Base-by-base conservation (phyloP, 2,888 invertebrate genomes). In the Drosophila histrio region DNA sequence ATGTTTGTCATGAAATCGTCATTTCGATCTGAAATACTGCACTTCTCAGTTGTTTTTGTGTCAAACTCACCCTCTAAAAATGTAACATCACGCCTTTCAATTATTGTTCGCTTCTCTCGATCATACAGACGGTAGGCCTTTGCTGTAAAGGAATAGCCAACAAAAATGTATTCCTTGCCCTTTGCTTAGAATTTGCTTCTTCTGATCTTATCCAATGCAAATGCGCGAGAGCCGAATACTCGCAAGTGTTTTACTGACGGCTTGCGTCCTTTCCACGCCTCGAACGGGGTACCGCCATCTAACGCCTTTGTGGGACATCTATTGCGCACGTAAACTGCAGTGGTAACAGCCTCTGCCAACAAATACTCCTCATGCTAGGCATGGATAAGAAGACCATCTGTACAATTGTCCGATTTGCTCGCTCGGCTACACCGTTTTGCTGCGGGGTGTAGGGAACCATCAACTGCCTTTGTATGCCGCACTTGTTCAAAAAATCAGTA, bases 371-470 rank as follows among this genome's bases (percentile, higher is more conserved):
- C n/a, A n/a, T n/a, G n/a, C n/a, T n/a, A n/a, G n/a, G n/a, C 50
- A 13, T 59, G 58, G 9, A 34, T 34, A 6, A 58, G 15, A 2
- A 58, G 11, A 26, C 58, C 43, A 26, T 56, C 19, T 56, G 36
- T 3, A 47, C 8, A 2, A 57, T 2, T 3, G 34, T 34, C 7
- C 34, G 6, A 15, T 34, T 34, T 6, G 34, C 34, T 15, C 34
- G 34, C 8, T 34, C 34, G 17, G 34, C 34, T 34, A 34, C 17
- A 8, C 17, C 34, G 34, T 34, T 34, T 34, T 34, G 34, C 6
- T 34, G 34, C 15, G 15, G 9, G 8, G 34, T 34, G 7, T 34
- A 34, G 2, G 26, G 26, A 26, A 26, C 26, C 9, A 9, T 26
- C 7, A 26, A 26, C 26, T 26, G 26, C 9, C 17, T 7, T 15